phyloP scores from a whole-genome alignment of 2,113 vertebrate species.

The Lasiurus borealis region DNA sequence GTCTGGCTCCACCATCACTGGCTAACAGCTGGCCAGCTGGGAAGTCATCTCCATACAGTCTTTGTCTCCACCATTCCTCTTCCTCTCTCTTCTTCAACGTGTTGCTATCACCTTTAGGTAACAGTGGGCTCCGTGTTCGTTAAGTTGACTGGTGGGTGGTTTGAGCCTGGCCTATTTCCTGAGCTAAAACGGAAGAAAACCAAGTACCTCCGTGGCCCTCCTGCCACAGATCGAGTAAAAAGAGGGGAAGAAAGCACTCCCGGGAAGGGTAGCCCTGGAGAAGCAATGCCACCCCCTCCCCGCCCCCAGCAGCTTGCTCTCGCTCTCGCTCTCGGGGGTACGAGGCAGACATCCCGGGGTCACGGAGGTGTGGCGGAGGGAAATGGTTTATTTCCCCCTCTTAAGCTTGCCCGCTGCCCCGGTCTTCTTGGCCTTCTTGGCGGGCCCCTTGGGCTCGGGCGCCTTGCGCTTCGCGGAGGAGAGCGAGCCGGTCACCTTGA shows the following conservation, averaged over 20 bases:
- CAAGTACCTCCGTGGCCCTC: not conserved
- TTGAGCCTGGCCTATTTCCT: conserved; percentile 60
- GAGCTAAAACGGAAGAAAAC: conserved; percentile 47
- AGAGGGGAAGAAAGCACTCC: not conserved
- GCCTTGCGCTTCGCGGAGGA: conserved; percentile 96
- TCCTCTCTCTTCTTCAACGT: not conserved
- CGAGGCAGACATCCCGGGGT: rapidly evolving
- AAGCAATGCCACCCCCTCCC: not conserved
- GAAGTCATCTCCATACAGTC: not conserved
- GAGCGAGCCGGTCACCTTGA: conserved; percentile 95
- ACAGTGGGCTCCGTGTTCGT: conserved; percentile 7
- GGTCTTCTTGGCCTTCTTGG: conserved; percentile 94
- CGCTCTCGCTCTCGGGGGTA: not conserved
- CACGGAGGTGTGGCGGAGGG: not conserved
- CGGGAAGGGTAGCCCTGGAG: not conserved
- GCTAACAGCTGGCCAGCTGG: not conserved
- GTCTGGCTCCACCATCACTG: not conserved
- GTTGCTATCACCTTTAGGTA: not conserved
- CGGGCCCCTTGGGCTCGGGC: conserved; percentile 90
- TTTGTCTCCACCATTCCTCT: not conserved
- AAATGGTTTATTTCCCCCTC: conserved; percentile 88
- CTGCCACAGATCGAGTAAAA: not conserved
- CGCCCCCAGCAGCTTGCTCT: not conserved
- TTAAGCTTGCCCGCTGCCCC: conserved; percentile 87
- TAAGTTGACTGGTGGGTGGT: not conserved